These are phyloP conservation scores for Ifrita kowaldi DNA, from an alignment of 2,113 vertebrate species.

Conservation along the genomic window DNA sequence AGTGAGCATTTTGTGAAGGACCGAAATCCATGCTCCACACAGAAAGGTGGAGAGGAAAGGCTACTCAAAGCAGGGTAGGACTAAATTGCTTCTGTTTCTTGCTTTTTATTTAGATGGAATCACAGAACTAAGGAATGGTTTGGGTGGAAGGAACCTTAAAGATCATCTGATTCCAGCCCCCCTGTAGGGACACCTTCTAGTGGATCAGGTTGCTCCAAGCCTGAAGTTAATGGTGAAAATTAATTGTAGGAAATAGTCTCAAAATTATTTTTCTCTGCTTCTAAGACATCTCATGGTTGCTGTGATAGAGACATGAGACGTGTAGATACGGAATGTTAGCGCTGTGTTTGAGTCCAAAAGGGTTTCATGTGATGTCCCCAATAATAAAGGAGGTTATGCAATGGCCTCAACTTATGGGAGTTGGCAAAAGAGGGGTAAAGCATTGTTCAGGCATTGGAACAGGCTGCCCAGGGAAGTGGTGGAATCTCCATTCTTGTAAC, in stretches of 20 bases:
- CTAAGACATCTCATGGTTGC: background rate
- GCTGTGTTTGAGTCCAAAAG: background rate
- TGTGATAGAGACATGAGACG: background rate
- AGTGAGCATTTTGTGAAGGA: background rate
- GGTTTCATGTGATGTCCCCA: background rate
- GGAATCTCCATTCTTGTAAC: background rate
- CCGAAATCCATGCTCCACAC: accelerated
- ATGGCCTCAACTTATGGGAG: background rate
- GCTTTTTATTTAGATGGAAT: background rate
- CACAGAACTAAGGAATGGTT: background rate
- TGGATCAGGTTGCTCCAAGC: background rate
- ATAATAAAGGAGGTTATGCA: background rate
- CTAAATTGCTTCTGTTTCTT: background rate
- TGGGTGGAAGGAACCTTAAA: background rate
- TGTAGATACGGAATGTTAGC: background rate
- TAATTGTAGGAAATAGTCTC: background rate
- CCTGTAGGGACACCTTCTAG: background rate
- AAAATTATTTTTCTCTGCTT: background rate
- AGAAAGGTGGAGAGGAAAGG: background rate
- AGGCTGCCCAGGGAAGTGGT: background rate
- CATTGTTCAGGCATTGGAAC: background rate
- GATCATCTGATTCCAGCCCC: background rate
- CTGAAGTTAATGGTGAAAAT: background rate
- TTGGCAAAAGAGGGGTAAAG: background rate
- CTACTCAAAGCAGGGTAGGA: background rate